phyloP scores from a whole-genome alignment of 35 echinoderm and acorn worm species.

The Lytechinus pictus region DNA sequence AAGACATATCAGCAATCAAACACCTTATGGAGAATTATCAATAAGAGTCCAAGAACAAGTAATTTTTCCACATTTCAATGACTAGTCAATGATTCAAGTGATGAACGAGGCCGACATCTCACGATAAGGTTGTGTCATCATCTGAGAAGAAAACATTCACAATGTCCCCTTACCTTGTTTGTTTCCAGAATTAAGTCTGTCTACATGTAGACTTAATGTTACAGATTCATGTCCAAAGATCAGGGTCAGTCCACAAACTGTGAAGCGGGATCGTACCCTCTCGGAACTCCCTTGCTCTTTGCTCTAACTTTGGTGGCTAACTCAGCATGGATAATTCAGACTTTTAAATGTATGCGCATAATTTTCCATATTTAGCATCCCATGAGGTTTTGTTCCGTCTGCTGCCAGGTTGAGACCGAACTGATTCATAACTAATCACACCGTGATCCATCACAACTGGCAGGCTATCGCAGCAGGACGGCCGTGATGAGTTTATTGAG shows the following conservation, averaged over 20 bases:
- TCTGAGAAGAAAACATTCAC: too few species aligned
- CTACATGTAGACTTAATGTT: too few species aligned
- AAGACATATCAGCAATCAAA: too few species aligned
- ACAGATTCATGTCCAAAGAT: not conserved
- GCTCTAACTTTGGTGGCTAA: not conserved
- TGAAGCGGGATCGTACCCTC: not conserved
- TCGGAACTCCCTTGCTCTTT: not conserved
- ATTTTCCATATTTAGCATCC: not conserved
- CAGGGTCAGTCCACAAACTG: not conserved
- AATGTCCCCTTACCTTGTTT: not conserved
- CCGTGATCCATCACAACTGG: not conserved
- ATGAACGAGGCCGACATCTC: too few species aligned
- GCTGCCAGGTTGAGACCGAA: not conserved
- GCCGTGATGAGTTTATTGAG: conserved; percentile 9
- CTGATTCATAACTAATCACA: conserved; percentile 38
- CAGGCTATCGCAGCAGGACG: not conserved
- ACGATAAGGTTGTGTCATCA: too few species aligned
- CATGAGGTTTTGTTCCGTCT: conserved; percentile 9
- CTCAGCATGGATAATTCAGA: conserved; percentile 16
- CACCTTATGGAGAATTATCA: too few species aligned
- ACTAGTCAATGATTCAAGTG: too few species aligned
- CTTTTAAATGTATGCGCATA: conserved; percentile 3
- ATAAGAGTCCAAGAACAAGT: too few species aligned
- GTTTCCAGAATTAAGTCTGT: not conserved
- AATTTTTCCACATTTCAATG: too few species aligned